Conservation (phyloP, 1,140 invertebrate species). For the Lanistes nyassanus region DNA sequence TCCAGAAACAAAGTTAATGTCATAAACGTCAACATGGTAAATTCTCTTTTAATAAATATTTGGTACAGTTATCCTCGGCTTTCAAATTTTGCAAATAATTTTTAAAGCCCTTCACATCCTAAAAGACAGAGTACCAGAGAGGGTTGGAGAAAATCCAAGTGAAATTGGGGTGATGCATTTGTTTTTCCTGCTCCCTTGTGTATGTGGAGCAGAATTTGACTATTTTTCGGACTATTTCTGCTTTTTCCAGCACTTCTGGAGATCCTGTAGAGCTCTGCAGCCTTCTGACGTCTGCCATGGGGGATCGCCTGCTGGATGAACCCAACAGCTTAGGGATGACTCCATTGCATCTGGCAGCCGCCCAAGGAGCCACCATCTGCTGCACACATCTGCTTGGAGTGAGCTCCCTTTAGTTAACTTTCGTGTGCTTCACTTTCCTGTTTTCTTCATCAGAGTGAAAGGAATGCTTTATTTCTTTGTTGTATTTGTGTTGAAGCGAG, state of each 20-base stretch:
- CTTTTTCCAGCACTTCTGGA: slow-evolving; percentile 35
- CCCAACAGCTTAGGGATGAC: slow-evolving; percentile 64
- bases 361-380: slow-evolving; percentile 69
- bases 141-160: too few species aligned
- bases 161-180: not conserved
- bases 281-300: slow-evolving; percentile 62
- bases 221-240: not conserved
- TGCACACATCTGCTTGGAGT: slow-evolving; percentile 66
- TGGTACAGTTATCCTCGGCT: too few species aligned
- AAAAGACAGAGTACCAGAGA: too few species aligned
- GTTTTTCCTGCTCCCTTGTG: not conserved
- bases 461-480: not conserved
- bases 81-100: too few species aligned
- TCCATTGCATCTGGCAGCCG: slow-evolving; percentile 69
- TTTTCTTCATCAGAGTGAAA: not conserved
- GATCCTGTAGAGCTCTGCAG: slow-evolving; percentile 69
- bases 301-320: slow-evolving; percentile 58
- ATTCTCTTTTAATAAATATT: too few species aligned
- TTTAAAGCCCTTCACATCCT: too few species aligned
- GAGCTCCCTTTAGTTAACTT: slow-evolving; percentile 10
- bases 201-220: not conserved
- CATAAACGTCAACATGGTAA: too few species aligned
- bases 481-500: not conserved
- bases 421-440: not conserved
- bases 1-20: too few species aligned